Base-by-base conservation (phyloP, 23 tunicate genomes). In the Trididemnum nubilum region DNA sequence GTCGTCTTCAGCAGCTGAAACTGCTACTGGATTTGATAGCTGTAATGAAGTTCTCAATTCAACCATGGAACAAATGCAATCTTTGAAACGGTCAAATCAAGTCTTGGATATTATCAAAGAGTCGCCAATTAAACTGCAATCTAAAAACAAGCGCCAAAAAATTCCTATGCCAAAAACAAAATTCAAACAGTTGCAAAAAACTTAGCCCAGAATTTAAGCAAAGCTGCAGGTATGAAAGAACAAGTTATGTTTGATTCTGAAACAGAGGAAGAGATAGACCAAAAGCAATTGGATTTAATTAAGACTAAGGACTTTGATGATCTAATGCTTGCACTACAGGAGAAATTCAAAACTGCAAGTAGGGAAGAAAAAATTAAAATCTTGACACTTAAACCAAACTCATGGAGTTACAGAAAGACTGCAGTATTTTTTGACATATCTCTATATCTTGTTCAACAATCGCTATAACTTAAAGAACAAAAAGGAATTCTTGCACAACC, bases 311-410 rank as follows among this genome's bases (percentile, higher is more conserved):
- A 78, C 31, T 78, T 78, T 2, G 71, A 24, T 58, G 34, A 18
- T 32, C 24, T 78, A 58, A 73, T 73, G 78, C 2, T 37, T 7
- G 31, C 37, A 39, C 7, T 73, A 24, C 37, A 38, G 29, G 58
- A 39, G 12, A 73, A 73, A 37, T 2, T 73, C 12, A 2, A 15
- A 24, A 40, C 31, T 2, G 29, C 31, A 21, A 7, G 4, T 12
- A 2, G 58, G 7, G 9, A 36, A 73, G 58, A 73, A 37, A 36
- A 38, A 29, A 3, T 37, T 21, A 12, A 7, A 9, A 38, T 73
- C 19, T 37, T 73, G 58, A 73, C 58, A 22, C 21, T 73, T 36
- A 73, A 73, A 33, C 78, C 78, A 36, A 38, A 73, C 2, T 38
- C 78, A 38, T 36, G 78, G 78, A 5, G 30, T 21, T 18, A 36